Evolutionary conservation across 1,140 invertebrate species (phyloP).

Genomic region (Brachionus sp.): DNA sequence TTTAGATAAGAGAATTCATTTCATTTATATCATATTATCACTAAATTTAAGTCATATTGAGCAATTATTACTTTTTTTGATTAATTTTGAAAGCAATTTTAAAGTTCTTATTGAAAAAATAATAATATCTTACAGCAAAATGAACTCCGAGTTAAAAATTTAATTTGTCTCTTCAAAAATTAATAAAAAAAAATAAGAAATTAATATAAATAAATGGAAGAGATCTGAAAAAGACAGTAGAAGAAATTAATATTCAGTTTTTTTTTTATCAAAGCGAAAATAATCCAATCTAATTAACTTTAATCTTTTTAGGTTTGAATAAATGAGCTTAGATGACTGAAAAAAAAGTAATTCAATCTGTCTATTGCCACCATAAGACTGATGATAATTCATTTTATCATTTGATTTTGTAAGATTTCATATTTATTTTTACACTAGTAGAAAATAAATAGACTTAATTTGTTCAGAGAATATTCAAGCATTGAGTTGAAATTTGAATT

Average conservation of each 20-base stretch:
- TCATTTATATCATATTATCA: no score
- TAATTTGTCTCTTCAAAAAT: neutral
- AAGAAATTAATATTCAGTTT: neutral
- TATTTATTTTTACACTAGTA: neutral
- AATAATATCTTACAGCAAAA: neutral
- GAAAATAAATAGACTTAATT: neutral
- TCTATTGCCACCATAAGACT: neutral
- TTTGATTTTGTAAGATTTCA: no score
- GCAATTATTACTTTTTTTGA: no score
- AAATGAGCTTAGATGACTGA: neutral
- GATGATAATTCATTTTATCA: neutral
- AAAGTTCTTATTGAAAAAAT: neutral
- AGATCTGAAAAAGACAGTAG: neutral
- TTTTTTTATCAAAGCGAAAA: neutral
- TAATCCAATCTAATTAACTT: neutral
- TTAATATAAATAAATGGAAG: neutral
- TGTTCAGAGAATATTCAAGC: neutral
- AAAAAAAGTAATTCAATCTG: neutral
- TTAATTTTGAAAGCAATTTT: no score
- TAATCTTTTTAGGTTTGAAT: neutral
- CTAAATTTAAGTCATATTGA: no score
- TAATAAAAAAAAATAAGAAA: neutral
- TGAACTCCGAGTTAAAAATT: neutral
- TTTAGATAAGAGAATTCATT: no score
- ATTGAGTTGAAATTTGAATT: neutral